Evolutionary conservation across 2,113 vertebrate genomes (phyloP).

Genomic region (Mus musculus): DNA sequence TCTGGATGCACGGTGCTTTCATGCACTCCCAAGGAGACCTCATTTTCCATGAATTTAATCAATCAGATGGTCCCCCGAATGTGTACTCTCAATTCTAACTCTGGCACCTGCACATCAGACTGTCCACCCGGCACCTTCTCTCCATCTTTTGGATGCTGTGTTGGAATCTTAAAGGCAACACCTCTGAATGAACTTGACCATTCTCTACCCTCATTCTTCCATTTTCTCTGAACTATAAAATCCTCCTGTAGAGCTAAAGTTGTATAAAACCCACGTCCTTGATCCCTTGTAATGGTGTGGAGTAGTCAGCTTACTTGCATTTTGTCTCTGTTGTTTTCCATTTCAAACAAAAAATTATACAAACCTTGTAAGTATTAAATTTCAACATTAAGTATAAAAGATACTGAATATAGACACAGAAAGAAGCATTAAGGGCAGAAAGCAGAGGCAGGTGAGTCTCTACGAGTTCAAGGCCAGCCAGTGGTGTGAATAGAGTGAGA

Average conservation of each 20-base stretch:
- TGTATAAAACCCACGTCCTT: not conserved
- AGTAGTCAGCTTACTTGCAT: not conserved
- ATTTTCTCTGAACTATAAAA: not conserved
- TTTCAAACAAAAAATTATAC: slow-evolving; percentile 1
- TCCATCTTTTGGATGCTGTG: not conserved
- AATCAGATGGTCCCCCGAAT: not conserved
- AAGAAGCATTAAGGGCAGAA: not conserved
- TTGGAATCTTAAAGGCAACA: not conserved
- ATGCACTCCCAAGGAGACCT: not conserved
- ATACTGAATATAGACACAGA: too few species aligned
- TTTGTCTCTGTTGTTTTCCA: not conserved
- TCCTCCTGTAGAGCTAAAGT: not conserved
- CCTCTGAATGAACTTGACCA: not conserved
- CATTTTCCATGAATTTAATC: not conserved
- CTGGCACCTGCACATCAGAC: not conserved
- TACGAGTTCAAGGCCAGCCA: not conserved
- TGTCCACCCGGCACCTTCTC: not conserved
- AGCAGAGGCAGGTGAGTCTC: not conserved
- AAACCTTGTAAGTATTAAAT: not conserved
- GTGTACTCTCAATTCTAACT: not conserved
- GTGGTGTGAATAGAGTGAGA: too few species aligned
- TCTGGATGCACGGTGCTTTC: not conserved
- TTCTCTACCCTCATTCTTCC: not conserved
- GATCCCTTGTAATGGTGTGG: not conserved
- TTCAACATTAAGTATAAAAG: not conserved